Evolutionary conservation across 2,888 invertebrate genomes (phyloP), one percentile per base, ranked within the genome.

Genomic region (Lasioglossum pauxillum): DNA sequence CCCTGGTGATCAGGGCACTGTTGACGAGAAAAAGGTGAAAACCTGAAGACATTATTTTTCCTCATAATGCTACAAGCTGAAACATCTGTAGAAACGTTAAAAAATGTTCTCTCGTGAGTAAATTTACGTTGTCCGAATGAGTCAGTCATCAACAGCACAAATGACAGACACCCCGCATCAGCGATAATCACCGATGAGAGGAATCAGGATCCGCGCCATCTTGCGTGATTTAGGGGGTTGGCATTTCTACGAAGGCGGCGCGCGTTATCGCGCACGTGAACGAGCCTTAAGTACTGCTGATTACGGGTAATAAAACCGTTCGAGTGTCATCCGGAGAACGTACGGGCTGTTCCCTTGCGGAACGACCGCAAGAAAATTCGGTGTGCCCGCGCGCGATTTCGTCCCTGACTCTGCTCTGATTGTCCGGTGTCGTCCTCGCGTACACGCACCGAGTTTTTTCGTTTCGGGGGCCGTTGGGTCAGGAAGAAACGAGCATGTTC

Each of bases 291-390:
- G 89, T 87, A 91, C 90, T 88, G 90, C 87, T 93, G 94, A 94
- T 94, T 94, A 93, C 91, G 90, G 92, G 94, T 93, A 94, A 94
- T 94, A 94, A 94, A 94, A 94, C 93, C 92, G 92, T 93, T 94
- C 90, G 93, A 91, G 91, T 93, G 93, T 93, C 93, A 94, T 93
- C 92, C 90, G 79, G 89, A 82, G 93, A 93, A 94, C 91, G 91
- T 92, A 92, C 90, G 92, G 92, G 92, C 90, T 76, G 92, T 91
- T 91, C 91, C 92, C 78, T 79, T 60, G 87, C 92, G 91, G 92
- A 93, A 87, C 83, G 84, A 75, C 60, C 78, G 85, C 85, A 83
- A 91, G 80, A 88, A 86, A 80, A 60, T 84, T 78, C 69, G 79
- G 64, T 75, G 69, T 76, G 80, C 31, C 23, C 38, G 23, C 23